Evolutionary conservation across 1,140 invertebrate genomes (phyloP), one percentile per base, ranked within the genome.

Genomic region (Zophobas atratus): DNA sequence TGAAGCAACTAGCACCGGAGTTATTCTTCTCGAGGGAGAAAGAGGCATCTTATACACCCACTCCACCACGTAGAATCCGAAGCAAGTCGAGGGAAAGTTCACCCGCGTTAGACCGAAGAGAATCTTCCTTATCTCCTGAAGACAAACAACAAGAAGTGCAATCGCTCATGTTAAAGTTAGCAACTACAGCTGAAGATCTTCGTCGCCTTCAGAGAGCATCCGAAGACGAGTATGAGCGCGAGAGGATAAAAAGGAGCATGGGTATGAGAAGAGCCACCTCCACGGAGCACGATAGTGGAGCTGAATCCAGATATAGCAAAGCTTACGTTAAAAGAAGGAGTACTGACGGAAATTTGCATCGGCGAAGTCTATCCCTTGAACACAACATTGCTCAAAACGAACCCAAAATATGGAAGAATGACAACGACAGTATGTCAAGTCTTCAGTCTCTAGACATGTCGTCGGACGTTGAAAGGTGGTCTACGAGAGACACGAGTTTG

Each of bases 381-480:
- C 93, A 95, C 84, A 93, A 91, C 8, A 88, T 89, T 67, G 60
- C 60, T n/a, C 87, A 88, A 80, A 53, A 85, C 48, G 81, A 85
- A 35, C 83, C 89, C 85, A 88, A 87, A 79, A 92, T 93, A 82
- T 94, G 92, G 92, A 92, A 90, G 84, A 91, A 91, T 32, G 94
- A 94, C 63, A 93, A 94, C 77, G 93, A 93, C 77, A 96, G 94
- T 82, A 90, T 94, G 49, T 94, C 93, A 0, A 96, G 94, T 70
- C 88, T 95, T 83, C 93, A 93, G 80, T 95, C 94, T 0, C 84
- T 94, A 79, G 93, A 95, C 81, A 91, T 90, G 1, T 89, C 90
- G 55, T 84, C 87, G 43, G 88, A 88, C 75, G 84, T 86, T 2
- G 88, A 89, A 77, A 86, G 85, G 2, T 86, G 82, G 72, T 86